Evolutionary conservation across 1,140 invertebrate species (phyloP), one percentile per base, ranked within the genome.

Genomic region (Caenorhabditis inopinata): DNA sequence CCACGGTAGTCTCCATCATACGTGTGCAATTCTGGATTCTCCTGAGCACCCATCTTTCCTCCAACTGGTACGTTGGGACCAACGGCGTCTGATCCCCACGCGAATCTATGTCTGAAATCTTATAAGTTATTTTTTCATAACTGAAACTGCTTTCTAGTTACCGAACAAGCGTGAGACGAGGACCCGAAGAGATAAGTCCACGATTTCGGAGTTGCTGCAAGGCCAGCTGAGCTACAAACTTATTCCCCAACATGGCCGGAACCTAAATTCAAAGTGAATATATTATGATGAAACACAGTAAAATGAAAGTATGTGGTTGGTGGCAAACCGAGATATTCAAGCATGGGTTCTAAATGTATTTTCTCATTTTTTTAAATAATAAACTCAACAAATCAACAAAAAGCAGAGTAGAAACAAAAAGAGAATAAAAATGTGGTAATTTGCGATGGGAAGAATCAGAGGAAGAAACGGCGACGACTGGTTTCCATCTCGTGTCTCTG

Each of bases 401-500:
- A 27, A n/a, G 38, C 73, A 27, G 5, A 76, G 74, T 29, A 53
- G 48, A 27, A 53, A 53, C 32, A 42, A 27, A 21, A 25, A 53
- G 11, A 49, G 3, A 11, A 29, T 16, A 74, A n/a, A n/a, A n/a
- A n/a, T n/a, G n/a, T n/a, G n/a, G n/a, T n/a, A n/a, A n/a, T n/a
- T 35, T 51, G 14, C 48, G 23, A 77, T 7, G 35, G 38, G 6
- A n/a, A 27, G 12, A 62, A 35, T 81, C 38, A 81, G n/a, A 81
- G 76, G 62, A 82, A 83, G 74, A 88, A 88, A 25, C 85, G 80
- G 27, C 87, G 84, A 21, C 86, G 78, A 48, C 83, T 88, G 21
- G 86, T 87, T 73, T 88, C 87, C 87, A 88, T 88, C 83, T 88
- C 87, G 76, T 88, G 87, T 73, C 87, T 74, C 86, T 87, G 76